Evolutionary conservation across 2,888 invertebrate genomes (phyloP).

Genomic region (Harmothoe impar): DNA sequence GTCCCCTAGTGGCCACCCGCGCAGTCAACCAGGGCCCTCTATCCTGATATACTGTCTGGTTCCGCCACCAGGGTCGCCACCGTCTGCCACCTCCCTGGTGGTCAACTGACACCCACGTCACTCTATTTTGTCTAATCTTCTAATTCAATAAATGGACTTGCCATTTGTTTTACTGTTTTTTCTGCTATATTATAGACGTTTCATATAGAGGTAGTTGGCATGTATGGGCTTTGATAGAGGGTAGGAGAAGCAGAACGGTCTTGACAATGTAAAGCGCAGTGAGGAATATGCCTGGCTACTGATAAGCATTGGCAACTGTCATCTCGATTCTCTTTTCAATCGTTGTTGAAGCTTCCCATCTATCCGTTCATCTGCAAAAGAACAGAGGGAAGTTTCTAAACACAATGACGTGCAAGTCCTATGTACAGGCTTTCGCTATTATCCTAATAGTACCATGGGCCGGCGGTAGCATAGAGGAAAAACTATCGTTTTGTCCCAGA

Average conservation of each 20-base stretch:
- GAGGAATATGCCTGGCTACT: too few species aligned
- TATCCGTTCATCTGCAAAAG: too few species aligned
- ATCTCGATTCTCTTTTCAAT: background rate
- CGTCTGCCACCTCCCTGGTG: background rate
- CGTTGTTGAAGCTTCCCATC: too few species aligned
- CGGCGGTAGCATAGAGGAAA: background rate
- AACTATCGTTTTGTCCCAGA: constrained; percentile 11
- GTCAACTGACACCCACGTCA: constrained; percentile 8
- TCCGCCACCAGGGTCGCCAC: constrained; percentile 5
- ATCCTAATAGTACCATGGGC: background rate
- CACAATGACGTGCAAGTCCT: too few species aligned
- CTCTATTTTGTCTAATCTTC: background rate
- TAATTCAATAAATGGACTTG: background rate
- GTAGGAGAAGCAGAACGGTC: too few species aligned
- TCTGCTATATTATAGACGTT: too few species aligned
- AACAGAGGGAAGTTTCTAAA: too few species aligned
- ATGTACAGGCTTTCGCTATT: background rate
- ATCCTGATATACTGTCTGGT: background rate
- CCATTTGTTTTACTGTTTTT: too few species aligned
- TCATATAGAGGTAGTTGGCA: too few species aligned
- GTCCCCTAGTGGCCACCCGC: background rate
- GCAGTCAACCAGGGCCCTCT: background rate
- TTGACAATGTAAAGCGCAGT: too few species aligned
- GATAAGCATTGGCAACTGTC: too few species aligned
- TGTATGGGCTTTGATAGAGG: too few species aligned